Conservation (phyloP, 2,888 invertebrate species). For the Lamproptera curius region DNA sequence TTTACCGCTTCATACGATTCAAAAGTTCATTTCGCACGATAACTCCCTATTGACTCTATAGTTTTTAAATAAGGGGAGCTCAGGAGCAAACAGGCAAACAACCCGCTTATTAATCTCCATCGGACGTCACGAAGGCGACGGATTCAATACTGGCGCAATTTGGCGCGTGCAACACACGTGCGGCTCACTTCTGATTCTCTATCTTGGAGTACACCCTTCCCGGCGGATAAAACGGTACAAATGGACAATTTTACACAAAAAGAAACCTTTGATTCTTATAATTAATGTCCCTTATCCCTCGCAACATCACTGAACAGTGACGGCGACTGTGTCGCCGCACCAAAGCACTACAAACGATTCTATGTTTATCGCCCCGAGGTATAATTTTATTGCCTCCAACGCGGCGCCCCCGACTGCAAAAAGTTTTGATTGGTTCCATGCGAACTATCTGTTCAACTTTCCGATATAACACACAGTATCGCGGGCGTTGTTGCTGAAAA, state of each 20-base stretch:
- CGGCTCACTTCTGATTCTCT: constrained; percentile 11
- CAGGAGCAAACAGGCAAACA: constrained; percentile 28
- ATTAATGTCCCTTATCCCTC: too few species aligned
- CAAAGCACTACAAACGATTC: constrained; percentile 27
- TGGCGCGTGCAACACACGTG: constrained; percentile 29
- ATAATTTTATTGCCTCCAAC: constrained; percentile 44
- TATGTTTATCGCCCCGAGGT: constrained; percentile 41
- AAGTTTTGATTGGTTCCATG: constrained; percentile 21
- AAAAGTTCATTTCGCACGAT: constrained; percentile 24
- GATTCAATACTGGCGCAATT: constrained; percentile 19
- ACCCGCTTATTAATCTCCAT: constrained; percentile 24
- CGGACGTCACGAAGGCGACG: constrained; percentile 21
- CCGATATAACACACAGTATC: too few species aligned
- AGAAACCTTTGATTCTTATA: too few species aligned
- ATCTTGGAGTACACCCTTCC: constrained; percentile 6
- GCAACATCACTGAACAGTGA: too few species aligned
- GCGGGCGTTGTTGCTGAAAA: too few species aligned
- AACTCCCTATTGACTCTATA: constrained; percentile 31
- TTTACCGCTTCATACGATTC: constrained; percentile 19
- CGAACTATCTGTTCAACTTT: background rate
- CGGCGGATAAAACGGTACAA: constrained; percentile 5
- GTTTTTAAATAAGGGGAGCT: constrained; percentile 32
- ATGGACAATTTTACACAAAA: too few species aligned
- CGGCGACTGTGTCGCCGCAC: constrained; percentile 15
- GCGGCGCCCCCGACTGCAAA: constrained; percentile 20